A percentile compares a stretch with the other conserved stretches of the same genome.
These are phyloP conservation scores for Silurus asotus DNA, from an alignment of 2,113 vertebrate genomes.

Conservation along the genomic window DNA sequence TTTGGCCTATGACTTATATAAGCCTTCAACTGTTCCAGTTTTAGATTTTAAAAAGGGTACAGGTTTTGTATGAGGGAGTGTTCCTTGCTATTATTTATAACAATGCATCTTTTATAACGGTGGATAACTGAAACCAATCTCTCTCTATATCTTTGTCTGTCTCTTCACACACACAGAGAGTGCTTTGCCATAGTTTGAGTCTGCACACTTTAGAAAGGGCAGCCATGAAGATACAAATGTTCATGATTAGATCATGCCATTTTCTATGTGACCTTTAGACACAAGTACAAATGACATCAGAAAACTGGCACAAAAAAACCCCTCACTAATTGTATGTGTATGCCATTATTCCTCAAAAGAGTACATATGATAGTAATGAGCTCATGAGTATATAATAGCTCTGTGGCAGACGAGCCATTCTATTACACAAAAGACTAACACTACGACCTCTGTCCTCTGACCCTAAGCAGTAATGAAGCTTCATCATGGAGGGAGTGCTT, in stretches of 20 bases:
- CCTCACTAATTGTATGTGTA: neutral
- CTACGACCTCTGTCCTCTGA: constrained; percentile 28
- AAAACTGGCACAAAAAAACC: constrained; percentile 13
- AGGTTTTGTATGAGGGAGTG: constrained; percentile 19
- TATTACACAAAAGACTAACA: constrained; percentile 35
- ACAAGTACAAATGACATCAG: constrained; percentile 44
- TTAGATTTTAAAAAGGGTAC: constrained; percentile 2
- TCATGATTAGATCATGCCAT: constrained; percentile 47
- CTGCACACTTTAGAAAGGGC: constrained; percentile 23
- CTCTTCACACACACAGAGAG: constrained; percentile 44
- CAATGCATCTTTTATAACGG: neutral
- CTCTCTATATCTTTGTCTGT: neutral
- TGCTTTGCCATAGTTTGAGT: constrained; percentile 32
- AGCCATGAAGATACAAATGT: neutral
- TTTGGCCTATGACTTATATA: constrained; percentile 6
- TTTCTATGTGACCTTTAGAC: constrained; percentile 45
- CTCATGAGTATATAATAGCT: constrained; percentile 18
- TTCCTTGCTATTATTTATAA: neutral
- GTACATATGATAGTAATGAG: neutral
- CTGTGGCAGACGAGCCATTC: neutral
- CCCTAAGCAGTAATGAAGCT: constrained; percentile 34
- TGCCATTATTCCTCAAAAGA: constrained; percentile 15
- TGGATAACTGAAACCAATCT: neutral
- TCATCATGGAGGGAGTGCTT: constrained; percentile 48
- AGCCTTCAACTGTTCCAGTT: neutral